Conservation (phyloP, 2,797 vertebrate genomes). For the Enteromius anoplus region DNA sequence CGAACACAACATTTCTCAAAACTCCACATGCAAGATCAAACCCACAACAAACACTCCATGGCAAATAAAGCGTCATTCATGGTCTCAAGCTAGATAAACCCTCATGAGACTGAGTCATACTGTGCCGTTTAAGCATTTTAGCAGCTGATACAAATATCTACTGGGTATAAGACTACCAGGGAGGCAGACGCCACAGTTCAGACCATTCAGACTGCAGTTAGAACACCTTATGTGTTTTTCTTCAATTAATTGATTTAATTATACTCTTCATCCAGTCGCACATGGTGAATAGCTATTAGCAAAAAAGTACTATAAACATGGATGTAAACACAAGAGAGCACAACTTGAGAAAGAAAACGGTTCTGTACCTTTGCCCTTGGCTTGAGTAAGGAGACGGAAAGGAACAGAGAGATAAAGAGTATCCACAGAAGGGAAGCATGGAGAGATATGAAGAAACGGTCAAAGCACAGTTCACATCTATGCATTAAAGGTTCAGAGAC, state of each 20-base stretch:
- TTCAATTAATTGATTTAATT: conserved; percentile 72
- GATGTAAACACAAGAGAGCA: conserved; percentile 56
- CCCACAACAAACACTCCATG: conserved; percentile 12
- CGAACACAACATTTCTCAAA: neutral
- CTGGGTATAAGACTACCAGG: conserved; percentile 42
- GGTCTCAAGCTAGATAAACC: neutral
- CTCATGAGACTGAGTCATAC: neutral
- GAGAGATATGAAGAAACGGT: conserved; percentile 15
- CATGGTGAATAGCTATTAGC: conserved; percentile 64
- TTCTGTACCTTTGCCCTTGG: conserved; percentile 99
- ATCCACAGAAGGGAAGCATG: conserved; percentile 49
- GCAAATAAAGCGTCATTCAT: neutral
- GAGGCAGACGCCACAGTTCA: conserved; percentile 34
- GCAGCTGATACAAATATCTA: conserved; percentile 22
- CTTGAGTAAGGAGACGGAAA: conserved; percentile 75
- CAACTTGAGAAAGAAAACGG: conserved; percentile 74
- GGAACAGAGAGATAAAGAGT: conserved; percentile 26
- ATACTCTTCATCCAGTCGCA: conserved; percentile 67
- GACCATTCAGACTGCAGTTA: conserved; percentile 47
- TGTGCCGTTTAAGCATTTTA: neutral
- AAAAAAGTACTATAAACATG: conserved; percentile 31
- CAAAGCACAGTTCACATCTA: conserved; percentile 40
- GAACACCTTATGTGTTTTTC: conserved; percentile 47
- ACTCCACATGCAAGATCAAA: conserved; percentile 32
- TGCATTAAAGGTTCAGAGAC: conserved; percentile 20